Conservation (phyloP, 2,888 invertebrate species). For the Tetramorium bicarinatum region DNA sequence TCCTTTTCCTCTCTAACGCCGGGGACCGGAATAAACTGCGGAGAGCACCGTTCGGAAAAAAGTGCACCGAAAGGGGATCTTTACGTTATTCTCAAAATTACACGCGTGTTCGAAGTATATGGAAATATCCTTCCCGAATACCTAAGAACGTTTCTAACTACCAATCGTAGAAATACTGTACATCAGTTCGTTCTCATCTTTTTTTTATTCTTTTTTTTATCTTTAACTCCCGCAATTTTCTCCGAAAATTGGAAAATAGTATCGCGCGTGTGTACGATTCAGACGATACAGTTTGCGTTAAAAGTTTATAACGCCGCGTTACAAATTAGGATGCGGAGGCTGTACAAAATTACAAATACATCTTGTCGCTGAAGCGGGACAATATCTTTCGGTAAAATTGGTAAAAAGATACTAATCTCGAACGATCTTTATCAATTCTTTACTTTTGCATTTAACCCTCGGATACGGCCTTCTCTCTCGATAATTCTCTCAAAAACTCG, state of each 20-base stretch:
- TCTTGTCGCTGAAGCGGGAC: constrained; percentile 47
- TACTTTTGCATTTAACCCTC: constrained; percentile 11
- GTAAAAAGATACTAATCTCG: neutral
- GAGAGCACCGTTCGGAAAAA: constrained; percentile 36
- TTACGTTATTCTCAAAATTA: constrained; percentile 36
- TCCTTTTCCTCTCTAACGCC: neutral
- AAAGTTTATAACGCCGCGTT: constrained; percentile 58
- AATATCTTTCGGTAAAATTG: constrained; percentile 27
- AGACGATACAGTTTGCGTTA: constrained; percentile 65
- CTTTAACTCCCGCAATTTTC: constrained; percentile 41
- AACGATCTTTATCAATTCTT: neutral
- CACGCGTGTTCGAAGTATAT: constrained; percentile 54
- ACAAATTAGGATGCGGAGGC: constrained; percentile 61
- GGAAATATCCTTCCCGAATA: constrained; percentile 61
- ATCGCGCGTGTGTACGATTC: constrained; percentile 64
- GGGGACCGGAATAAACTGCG: constrained; percentile 14
- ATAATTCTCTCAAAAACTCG: neutral
- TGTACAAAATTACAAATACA: constrained; percentile 71
- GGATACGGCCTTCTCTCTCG: neutral
- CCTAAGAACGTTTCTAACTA: constrained; percentile 67
- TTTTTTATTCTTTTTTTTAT: constrained; percentile 55
- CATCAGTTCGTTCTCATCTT: constrained; percentile 70
- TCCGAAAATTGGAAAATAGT: constrained; percentile 56
- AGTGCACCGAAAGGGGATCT: constrained; percentile 64
- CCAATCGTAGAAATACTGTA: constrained; percentile 77